Base-by-base conservation (phyloP, 2,113 vertebrate genomes). In the Ovibos moschatus region DNA sequence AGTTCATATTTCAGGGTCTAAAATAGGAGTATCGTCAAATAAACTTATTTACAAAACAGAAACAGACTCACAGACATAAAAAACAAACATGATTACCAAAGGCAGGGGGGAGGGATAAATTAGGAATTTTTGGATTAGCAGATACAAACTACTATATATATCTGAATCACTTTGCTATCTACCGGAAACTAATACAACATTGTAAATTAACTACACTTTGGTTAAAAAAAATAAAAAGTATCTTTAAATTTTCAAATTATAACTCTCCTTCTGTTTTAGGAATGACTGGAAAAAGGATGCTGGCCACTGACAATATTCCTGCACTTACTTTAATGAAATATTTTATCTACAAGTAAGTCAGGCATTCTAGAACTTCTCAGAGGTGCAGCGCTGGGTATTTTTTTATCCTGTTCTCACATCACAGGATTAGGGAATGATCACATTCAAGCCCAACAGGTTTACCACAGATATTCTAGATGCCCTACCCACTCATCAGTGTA, bases 381-480 rank as follows among this genome's bases (percentile, higher is more conserved):
- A 88, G 96, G 92, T 58, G 97, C 95, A 84, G 87, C 82, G 16
- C 58, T 95, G 36, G 45, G 30, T 93, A 64, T 64, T 83, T 89
- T 89, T 55, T 86, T 85, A 94, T 43, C 88, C 51, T 89, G 78
- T 78, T 71, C 86, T 96, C 53, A 74, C 40, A 7, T 88, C 51
- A 47, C 91, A 40, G 91, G 86, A 86, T 74, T 36, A 92, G 64
- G 85, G 67, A 95, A 79, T 23, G n/a, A 97, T 89, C 89, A 89
- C 53, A 95, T 91, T 98, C 98, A 92, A 89, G 98, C 81, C 87
- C 58, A 97, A 98, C 97, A 97, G 96, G 98, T 98, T 98, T 33
- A 58, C 60, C 81, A 82, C 58, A 78, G 81, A 94, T 67, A 95
- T 64, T 86, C 91, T 62, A 95, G 74, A 98, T 7, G 84, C 53